Base-by-base conservation (phyloP, 1,140 invertebrate genomes). In the Lanistes nyassanus region DNA sequence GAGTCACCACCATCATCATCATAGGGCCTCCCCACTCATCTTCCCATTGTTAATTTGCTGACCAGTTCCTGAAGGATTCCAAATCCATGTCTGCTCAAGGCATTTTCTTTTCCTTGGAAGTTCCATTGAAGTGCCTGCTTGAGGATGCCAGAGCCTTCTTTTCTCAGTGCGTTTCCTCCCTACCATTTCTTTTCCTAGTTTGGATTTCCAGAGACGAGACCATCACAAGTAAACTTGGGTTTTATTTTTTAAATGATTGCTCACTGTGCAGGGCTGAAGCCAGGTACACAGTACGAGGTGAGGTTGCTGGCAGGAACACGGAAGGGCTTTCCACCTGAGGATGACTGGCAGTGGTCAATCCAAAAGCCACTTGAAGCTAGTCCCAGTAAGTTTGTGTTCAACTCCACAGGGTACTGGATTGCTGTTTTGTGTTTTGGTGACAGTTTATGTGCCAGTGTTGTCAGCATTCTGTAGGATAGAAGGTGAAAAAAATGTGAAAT, bases 281-380 rank as follows among this genome's bases (percentile, higher is more conserved):
- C 92, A 31, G 91, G 91, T 71, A 88, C 90, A 73, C 86, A 89
- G 73, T 93, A 93, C 79, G 90, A 92, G 77, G 84, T 93, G 53
- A 87, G 92, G 56, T 90, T 93, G 47, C 79, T 92, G 69, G 92
- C 91, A 23, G 90, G 87, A 72, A 90, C 88, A 1, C 82, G 81
- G 64, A 76, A 78, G 4, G 88, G 88, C 0, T 90, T 83, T 77
- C 86, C 87, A 39, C 67, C 76, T 31, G 86, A 85, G 37, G 90
- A 92, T 77, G 84, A 88, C 19, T 83, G 89, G 58, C 34, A 16
- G 36, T 72, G 56, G 70, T 60, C 36, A 11, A 2, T 56, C 21
- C 56, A 60, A 37, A 60, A 37, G 19, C 58, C 70, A 23, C 56
- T 37, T 36, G 56, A 72, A 42, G n/a, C 21, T 26, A 29, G n/a